phyloP scores from a whole-genome alignment of 2,113 vertebrate species.

The Mus pahari region DNA sequence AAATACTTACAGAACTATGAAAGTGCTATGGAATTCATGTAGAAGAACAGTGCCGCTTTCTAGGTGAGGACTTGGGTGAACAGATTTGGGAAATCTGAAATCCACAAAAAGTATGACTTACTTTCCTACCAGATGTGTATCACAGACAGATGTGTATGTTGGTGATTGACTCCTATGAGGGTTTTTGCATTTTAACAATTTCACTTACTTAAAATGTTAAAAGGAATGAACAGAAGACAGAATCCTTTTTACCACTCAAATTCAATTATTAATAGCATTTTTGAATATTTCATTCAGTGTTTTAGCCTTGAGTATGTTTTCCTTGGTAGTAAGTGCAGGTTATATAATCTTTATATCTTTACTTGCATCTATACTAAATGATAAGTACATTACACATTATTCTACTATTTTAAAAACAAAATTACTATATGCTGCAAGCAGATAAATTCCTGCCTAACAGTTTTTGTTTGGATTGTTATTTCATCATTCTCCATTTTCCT shows the following conservation, averaged over 20 bases:
- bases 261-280: background rate
- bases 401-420: background rate
- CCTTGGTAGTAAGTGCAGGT: background rate
- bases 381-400: no score
- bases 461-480: constrained; percentile 38
- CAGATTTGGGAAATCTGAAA: background rate
- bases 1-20: background rate
- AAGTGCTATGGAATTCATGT: background rate
- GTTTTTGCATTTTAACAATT: background rate
- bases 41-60: background rate
- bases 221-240: background rate
- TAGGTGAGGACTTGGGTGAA: background rate
- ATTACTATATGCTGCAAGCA: background rate
- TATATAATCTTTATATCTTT: background rate
- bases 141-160: background rate
- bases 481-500: background rate
- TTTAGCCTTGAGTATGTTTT: background rate
- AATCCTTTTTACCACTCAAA: background rate
- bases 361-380: background rate
- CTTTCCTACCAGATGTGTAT: background rate
- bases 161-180: background rate
- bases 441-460: background rate
- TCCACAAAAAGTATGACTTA: constrained; percentile 21
- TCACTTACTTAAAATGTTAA: background rate
- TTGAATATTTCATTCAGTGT: background rate